Evolutionary conservation across 2,113 vertebrate genomes (phyloP).

Genomic region (Sturnira hondurensis): DNA sequence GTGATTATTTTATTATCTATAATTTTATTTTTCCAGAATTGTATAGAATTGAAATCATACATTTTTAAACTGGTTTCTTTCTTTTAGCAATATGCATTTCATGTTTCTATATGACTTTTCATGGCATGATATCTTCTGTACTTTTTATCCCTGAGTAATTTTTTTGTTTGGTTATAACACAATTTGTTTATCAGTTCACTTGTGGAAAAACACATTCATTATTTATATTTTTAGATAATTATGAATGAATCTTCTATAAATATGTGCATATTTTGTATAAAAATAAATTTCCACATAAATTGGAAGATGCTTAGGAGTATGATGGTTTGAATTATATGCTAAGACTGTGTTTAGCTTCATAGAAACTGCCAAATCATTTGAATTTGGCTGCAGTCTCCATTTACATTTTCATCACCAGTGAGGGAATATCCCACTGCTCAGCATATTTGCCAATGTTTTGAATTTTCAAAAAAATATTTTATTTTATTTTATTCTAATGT

Average conservation of each 20-base stretch:
- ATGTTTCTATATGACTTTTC: neutral
- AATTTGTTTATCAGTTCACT: neutral
- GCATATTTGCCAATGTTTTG: neutral
- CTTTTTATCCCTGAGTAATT: neutral
- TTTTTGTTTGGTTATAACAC: neutral
- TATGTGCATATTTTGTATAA: neutral
- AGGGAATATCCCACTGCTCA: neutral
- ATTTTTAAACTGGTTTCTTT: neutral
- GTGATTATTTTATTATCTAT: neutral
- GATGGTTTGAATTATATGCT: neutral
- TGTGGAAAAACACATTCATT: neutral
- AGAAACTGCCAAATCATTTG: neutral
- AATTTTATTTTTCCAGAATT: neutral
- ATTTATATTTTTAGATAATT: neutral
- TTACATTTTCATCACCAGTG: neutral
- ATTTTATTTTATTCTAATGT: neutral
- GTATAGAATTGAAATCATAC: neutral
- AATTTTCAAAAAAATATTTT: neutral
- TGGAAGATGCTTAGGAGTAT: neutral
- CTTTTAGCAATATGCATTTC: neutral
- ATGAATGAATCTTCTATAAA: neutral
- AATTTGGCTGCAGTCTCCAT: neutral
- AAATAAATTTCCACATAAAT: neutral
- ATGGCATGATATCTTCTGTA: neutral
- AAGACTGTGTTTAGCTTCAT: neutral